Evolutionary conservation across 92 coral and sea anemone species (phyloP).

Genomic region (Epizoanthus ramosus): DNA sequence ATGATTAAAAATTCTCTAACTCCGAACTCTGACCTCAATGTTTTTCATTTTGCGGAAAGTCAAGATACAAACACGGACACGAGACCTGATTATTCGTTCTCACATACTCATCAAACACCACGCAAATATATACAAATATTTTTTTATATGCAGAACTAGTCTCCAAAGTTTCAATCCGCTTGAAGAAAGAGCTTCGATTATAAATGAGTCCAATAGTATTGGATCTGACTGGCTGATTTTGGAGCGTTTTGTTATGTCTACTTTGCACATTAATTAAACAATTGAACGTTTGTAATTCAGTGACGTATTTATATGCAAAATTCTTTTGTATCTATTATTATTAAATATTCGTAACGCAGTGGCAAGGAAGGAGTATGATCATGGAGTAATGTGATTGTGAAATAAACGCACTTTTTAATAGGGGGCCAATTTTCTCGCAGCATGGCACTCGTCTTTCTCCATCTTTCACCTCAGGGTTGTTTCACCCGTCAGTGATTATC

Average conservation of each 20-base stretch:
- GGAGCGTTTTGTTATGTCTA: neutral
- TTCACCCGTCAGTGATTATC: conserved; percentile 32
- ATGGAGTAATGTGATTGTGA: neutral
- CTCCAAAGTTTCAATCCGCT: too few species aligned
- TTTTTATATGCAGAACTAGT: neutral
- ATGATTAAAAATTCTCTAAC: conserved; percentile 51
- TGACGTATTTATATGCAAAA: neutral
- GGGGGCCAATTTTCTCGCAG: conserved; percentile 3
- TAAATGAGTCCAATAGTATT: too few species aligned
- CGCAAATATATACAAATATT: neutral
- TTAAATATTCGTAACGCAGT: too few species aligned
- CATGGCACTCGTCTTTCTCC: neutral
- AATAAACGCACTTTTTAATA: conserved; percentile 24
- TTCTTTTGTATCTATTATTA: neutral
- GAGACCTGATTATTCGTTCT: neutral
- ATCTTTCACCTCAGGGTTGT: neutral
- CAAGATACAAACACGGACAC: conserved; percentile 17
- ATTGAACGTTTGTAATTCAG: neutral
- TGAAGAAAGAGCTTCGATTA: too few species aligned
- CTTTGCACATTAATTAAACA: neutral
- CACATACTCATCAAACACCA: neutral
- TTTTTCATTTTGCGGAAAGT: conserved; percentile 41
- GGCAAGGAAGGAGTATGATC: too few species aligned
- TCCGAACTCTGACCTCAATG: conserved; percentile 44
- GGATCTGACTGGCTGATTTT: conserved; percentile 13